Conservation (phyloP, 2,888 invertebrate species). For the Leptothorax acervorum region DNA sequence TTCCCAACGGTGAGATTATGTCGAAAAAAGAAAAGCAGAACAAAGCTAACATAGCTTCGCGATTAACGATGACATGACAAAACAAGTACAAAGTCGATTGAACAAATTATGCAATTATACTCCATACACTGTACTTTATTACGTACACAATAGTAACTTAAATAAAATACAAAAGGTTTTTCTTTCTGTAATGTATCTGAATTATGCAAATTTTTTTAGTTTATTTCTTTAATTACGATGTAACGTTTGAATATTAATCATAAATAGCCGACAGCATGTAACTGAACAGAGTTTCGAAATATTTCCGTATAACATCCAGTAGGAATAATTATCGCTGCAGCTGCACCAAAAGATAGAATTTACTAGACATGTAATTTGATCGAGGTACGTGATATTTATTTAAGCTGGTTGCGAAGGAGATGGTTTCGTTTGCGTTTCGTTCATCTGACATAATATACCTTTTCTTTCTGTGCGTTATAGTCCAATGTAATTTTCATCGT, state of each 20-base stretch:
- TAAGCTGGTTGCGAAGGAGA: neutral
- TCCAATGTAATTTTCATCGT: constrained; percentile 9
- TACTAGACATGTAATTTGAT: neutral
- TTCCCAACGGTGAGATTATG: neutral
- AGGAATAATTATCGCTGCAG: neutral
- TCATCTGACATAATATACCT: neutral
- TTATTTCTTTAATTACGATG: neutral
- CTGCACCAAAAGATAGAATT: neutral
- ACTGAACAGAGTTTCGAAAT: neutral
- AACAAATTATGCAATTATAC: neutral
- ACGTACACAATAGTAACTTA: neutral
- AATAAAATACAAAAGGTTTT: neutral
- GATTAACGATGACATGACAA: neutral
- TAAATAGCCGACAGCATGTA: neutral
- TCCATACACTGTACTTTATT: neutral
- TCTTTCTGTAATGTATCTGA: neutral
- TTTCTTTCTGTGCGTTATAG: neutral
- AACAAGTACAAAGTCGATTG: neutral
- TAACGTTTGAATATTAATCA: neutral
- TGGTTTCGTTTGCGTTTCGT: neutral
- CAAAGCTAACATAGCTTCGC: neutral
- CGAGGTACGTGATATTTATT: neutral
- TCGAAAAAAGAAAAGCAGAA: neutral
- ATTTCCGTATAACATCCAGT: neutral
- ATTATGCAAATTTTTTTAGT: neutral